A percentile compares a stretch with the other conserved stretches of the same genome.
Evolutionary conservation across 2,888 invertebrate species (phyloP).

Genomic region (Ectemnius lituratus): DNA sequence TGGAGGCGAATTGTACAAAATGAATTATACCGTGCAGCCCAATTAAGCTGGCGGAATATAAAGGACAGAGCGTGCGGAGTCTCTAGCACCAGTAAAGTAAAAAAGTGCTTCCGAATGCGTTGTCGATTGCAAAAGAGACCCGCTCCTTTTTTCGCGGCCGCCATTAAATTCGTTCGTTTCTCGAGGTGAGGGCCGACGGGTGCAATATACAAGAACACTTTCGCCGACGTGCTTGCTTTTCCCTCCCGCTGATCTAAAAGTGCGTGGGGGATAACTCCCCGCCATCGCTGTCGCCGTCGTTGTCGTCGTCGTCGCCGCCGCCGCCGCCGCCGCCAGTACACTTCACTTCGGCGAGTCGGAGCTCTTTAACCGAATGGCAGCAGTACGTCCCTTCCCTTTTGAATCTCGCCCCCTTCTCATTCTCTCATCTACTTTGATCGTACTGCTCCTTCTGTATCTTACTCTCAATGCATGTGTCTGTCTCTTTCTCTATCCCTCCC

Average conservation of each 20-base stretch:
- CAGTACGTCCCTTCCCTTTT: constrained; percentile 45
- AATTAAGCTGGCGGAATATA: background rate
- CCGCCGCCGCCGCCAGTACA: constrained; percentile 26
- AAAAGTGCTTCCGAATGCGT: background rate
- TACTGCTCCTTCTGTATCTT: constrained; percentile 8
- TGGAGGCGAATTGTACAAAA: background rate
- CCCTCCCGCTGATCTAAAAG: constrained; percentile 62
- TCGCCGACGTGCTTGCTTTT: constrained; percentile 71
- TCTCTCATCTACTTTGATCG: background rate
- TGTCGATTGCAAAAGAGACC: constrained; percentile 12
- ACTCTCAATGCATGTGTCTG: no score
- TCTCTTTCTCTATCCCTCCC: constrained; percentile 4
- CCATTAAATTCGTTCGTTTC: constrained; percentile 57
- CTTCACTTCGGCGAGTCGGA: constrained; percentile 32
- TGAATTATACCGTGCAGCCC: background rate
- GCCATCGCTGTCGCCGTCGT: constrained; percentile 27
- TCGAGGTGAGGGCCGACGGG: constrained; percentile 50
- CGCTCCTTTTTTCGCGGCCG: constrained; percentile 24
- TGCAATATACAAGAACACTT: constrained; percentile 70
- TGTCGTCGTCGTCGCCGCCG: background rate
- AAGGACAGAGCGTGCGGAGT: background rate
- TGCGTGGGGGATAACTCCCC: constrained; percentile 46
- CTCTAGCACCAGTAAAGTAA: background rate
- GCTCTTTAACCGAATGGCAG: constrained; percentile 55
- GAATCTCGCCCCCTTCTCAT: constrained; percentile 17